phyloP scores from a whole-genome alignment of 1,140 invertebrate genomes.

The Lepidotrigona ventralis region DNA sequence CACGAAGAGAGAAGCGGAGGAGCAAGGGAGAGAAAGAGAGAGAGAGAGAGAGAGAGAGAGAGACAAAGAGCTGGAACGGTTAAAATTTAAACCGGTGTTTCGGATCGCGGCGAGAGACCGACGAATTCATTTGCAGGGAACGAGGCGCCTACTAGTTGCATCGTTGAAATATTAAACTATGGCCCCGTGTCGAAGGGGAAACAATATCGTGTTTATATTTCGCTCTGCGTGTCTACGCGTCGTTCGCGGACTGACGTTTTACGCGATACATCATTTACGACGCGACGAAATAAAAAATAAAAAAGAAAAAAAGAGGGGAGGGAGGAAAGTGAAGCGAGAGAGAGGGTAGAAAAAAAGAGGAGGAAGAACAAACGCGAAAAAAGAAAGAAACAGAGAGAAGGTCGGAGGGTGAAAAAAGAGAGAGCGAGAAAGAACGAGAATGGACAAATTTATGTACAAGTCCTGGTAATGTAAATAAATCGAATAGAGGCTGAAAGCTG shows the following conservation, averaged over 20 bases:
- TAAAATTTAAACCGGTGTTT: constrained; percentile 35
- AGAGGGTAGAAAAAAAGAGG: too few species aligned
- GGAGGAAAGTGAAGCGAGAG: neutral
- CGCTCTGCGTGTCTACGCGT: neutral
- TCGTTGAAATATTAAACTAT: constrained; percentile 45
- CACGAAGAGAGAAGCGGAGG: neutral
- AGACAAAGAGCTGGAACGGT: neutral
- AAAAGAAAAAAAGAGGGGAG: neutral
- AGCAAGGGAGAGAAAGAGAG: too few species aligned
- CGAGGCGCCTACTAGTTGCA: constrained; percentile 36
- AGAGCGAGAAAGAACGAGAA: neutral
- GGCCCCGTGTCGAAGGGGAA: constrained; percentile 3
- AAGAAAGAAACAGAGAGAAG: neutral
- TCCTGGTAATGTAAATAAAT: constrained; percentile 34
- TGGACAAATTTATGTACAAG: constrained; percentile 18
- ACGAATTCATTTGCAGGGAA: constrained; percentile 30
- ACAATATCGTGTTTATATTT: constrained; percentile 19
- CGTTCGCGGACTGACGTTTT: neutral
- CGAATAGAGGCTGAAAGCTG: constrained; percentile 23
- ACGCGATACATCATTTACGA: neutral
- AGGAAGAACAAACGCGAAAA: neutral
- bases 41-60: too few species aligned
- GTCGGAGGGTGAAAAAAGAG: neutral
- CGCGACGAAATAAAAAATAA: neutral
- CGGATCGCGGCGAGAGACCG: constrained; percentile 19